Percentiles rank a stretch among this genome's conserved stretches.
Evolutionary conservation across 2,888 invertebrate genomes (phyloP).

Genomic region (Pristionchus mayeri): DNA sequence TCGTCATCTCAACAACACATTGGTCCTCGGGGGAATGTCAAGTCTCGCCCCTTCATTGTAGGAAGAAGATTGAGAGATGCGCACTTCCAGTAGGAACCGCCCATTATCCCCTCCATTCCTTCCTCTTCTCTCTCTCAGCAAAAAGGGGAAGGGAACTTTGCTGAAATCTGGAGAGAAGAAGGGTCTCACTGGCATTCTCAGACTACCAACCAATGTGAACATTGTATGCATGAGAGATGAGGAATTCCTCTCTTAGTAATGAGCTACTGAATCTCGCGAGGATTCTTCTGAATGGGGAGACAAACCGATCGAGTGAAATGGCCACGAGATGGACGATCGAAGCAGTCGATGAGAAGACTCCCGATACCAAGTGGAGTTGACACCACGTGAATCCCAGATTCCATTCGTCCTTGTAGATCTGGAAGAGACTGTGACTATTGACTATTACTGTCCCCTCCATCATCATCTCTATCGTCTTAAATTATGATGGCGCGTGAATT

Average conservation of each 20-base stretch:
- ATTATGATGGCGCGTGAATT: background rate
- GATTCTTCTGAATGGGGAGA: background rate
- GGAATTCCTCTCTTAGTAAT: no score
- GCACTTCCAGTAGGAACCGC: background rate
- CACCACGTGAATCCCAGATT: conserved; percentile 64
- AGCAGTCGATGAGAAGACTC: conserved; percentile 69
- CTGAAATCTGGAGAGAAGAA: background rate
- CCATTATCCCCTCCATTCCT: conserved; percentile 15
- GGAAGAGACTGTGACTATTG: background rate
- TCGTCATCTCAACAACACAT: conserved; percentile 1
- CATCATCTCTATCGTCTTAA: background rate
- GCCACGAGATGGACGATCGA: conserved; percentile 71
- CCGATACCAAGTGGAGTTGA: conserved; percentile 64
- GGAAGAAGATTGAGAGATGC: background rate
- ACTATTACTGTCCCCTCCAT: background rate
- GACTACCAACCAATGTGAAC: background rate
- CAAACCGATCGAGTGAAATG: conserved; percentile 66
- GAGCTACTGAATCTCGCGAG: no score
- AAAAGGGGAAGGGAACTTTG: background rate
- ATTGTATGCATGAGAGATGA: background rate
- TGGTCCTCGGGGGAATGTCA: background rate
- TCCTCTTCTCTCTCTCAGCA: background rate
- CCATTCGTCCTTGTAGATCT: conserved; percentile 67
- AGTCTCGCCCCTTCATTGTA: background rate
- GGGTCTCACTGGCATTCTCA: no score